These are phyloP conservation scores for Brachionus calyciflorus DNA, from an alignment of 1,140 invertebrate species.

Conservation along the genomic window DNA sequence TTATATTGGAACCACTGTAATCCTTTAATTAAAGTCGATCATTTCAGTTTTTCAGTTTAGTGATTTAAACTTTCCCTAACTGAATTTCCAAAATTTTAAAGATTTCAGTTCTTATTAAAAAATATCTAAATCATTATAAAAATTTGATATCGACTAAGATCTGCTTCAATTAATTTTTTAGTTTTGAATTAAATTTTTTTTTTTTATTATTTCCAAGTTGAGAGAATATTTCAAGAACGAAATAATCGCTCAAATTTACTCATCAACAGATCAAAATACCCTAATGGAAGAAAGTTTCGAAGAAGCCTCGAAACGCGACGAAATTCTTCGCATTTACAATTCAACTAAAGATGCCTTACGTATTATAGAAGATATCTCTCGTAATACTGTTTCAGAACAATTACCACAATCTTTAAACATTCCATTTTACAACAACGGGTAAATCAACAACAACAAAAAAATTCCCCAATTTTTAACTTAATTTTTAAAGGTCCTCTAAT, in stretches of 20 bases:
- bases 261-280: conserved; percentile 64
- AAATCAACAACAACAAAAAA: background rate
- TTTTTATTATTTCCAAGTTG: background rate
- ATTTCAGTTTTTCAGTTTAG: too few species aligned
- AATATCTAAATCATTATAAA: too few species aligned
- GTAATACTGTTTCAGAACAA: conserved; percentile 73
- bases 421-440: background rate
- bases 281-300: conserved; percentile 99
- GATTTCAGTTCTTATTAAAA: too few species aligned
- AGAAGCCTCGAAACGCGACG: conserved; percentile 91
- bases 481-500: background rate
- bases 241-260: conserved; percentile 42
- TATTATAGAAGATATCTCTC: conserved; percentile 96
- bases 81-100: too few species aligned
- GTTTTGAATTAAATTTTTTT: background rate
- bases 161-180: background rate
- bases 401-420: background rate
- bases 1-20: too few species aligned
- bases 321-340: conserved; percentile 98
- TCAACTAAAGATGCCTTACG: conserved; percentile 93
- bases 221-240: conserved; percentile 24
- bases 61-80: too few species aligned
- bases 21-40: too few species aligned
- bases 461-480: background rate
- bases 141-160: too few species aligned